Base-by-base conservation (phyloP, 2,797 vertebrate species). In the Notolepis coatsorum region DNA sequence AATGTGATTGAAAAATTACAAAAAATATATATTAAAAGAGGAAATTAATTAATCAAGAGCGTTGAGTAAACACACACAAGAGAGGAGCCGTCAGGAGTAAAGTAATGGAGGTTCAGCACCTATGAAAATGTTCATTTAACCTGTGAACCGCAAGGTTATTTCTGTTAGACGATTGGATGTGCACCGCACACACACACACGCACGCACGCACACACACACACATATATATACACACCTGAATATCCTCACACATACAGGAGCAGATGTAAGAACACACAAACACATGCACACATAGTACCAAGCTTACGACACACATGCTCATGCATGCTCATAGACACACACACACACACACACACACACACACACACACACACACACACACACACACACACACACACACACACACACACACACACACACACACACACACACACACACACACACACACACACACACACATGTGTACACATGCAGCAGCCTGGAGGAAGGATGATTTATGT, bases 61-160 rank as follows among this genome's bases (percentile, higher is more conserved):
- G 80, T 75, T 76, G 57, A 66, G 62, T 68, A 64, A 56, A 76
- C 82, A 73, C 84, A 82, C 79, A 81, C 68, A 52, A 85, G 78
- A 78, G 68, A 69, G 21, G 71, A 86, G 81, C 80, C 77, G 58
- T 81, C 62, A 65, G 80, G 87, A 89, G 89, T 88, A 91, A 91
- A 93, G 90, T 88, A 90, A 91, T 76, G 77, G 82, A 88, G 85
- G 61, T 73, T 84, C 80, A 57, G 80, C 79, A 82, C 80, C 77
- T 85, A 60, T 37, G 64, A 85, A 88, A 93, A 89, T 61, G 81
- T 87, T 84, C 90, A 81, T 94, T 96, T 95, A 95, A 95, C 95
- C 94, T 93, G 90, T 88, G 92, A 94, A 93, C 89, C 85, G 81
- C 94, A 96, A 97, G 96, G 96, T 96, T 96, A 96, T 95, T 94